Base-by-base conservation (phyloP, 2,797 vertebrate genomes). In the Notamacropus eugenii region DNA sequence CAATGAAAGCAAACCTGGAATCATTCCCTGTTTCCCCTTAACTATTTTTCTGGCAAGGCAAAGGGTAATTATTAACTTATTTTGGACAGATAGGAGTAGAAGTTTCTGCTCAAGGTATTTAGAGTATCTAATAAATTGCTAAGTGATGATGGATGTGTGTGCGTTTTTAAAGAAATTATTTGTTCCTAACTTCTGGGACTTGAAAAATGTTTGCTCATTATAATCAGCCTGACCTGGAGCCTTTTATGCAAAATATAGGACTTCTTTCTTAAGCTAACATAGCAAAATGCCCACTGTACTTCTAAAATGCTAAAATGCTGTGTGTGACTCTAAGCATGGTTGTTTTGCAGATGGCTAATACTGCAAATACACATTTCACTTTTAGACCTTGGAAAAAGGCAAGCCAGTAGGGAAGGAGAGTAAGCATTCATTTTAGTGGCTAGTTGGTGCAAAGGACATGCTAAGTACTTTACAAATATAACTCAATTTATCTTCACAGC, bases 21-120 rank as follows among this genome's bases (percentile, higher is more conserved):
- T 0, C 59, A 54, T 93, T 96, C 96, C 40, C 67, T 93, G 0
- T 52, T 98, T 97, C 95, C 58, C 55, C 97, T 97, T 94, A 92
- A 95, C 93, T 95, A 19, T 96, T 98, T 98, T 98, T 96, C 82
- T 97, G 59, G 14, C 1, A 91, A 95, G 59, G 57, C 27, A 87
- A 29, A 29, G 19, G 67, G 34, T 16, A 46, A n/a, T 62, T 50
- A 55, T 97, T 97, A 90, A 29, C 55, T 92, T 31, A 5, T 92
- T 94, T 98, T 92, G 59, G 74, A 31, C 0, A 0, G 90, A 92
- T 92, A 95, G 90, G 54, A 95, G 11, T n/a, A 94, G 67, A 87
- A 55, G 22, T 13, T 87, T 31, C 52, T 96, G 4, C 40, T 97
- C 55, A 46, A 90, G n/a, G 8, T 34, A 93, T n/a, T 62, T 93